Conservation (phyloP, 2,888 invertebrate species). For the Aethes cnicana region DNA sequence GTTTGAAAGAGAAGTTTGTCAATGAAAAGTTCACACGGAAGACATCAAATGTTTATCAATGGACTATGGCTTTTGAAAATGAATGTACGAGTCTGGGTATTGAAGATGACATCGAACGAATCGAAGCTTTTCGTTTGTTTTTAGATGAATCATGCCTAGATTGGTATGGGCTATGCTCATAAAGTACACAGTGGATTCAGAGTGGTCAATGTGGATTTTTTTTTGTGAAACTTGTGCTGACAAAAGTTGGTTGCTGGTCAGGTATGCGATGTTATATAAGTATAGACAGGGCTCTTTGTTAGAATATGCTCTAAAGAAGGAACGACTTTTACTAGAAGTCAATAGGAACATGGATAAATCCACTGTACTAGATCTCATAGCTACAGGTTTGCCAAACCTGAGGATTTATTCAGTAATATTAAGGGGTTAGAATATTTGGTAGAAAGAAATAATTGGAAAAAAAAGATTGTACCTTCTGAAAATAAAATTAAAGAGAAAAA, state of each 20-base stretch:
- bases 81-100: too few species aligned
- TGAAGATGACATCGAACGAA: too few species aligned
- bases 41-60: conserved; percentile 17
- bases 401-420: conserved; percentile 29
- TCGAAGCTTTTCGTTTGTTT: too few species aligned
- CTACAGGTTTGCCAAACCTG: conserved; percentile 23
- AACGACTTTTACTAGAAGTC: conserved; percentile 34
- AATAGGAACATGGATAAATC: conserved; percentile 26
- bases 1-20: neutral
- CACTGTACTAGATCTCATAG: conserved; percentile 17
- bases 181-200: too few species aligned
- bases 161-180: too few species aligned
- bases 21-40: conserved; percentile 27
- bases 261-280: too few species aligned
- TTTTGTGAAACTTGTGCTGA: too few species aligned
- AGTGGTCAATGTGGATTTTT: too few species aligned
- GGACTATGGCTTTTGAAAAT: conserved; percentile 26
- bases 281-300: too few species aligned
- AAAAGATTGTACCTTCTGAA: neutral
- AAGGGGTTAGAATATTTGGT: conserved; percentile 32
- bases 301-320: too few species aligned
- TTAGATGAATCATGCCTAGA: too few species aligned
- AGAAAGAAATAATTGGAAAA: conserved; percentile 26
- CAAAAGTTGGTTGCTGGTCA: too few species aligned
- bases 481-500: conserved; percentile 8